Evolutionary conservation across 2,113 vertebrate species (phyloP).

Genomic region (Saccopteryx leptura): DNA sequence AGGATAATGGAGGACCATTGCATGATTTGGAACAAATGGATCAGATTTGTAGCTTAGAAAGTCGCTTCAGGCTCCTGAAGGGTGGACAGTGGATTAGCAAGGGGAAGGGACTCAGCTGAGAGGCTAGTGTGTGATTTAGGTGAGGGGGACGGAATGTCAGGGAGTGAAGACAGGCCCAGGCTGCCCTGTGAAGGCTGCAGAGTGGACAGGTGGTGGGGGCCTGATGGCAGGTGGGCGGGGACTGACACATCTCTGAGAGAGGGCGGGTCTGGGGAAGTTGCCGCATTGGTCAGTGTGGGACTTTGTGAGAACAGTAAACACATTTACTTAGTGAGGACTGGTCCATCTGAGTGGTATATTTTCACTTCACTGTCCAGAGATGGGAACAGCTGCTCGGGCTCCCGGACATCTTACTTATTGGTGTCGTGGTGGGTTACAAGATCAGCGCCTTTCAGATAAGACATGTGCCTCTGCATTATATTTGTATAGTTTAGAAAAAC

Average conservation of each 20-base stretch:
- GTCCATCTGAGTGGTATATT: not conserved
- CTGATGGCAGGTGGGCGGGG: fast-evolving
- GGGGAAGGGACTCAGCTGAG: not conserved
- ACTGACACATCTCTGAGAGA: not conserved
- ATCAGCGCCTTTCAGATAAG: not conserved
- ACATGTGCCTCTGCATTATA: not conserved
- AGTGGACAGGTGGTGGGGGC: not conserved
- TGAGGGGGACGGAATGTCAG: fast-evolving
- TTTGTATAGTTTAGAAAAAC: not conserved
- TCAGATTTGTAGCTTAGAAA: not conserved
- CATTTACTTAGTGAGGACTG: not conserved
- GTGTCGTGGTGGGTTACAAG: not conserved
- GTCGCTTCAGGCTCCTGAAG: not conserved
- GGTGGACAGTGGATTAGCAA: not conserved
- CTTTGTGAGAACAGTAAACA: not conserved
- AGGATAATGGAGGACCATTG: not conserved
- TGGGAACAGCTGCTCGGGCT: not conserved
- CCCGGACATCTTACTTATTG: not conserved
- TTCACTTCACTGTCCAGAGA: not conserved
- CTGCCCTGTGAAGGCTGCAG: not conserved
- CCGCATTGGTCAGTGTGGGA: fast-evolving
- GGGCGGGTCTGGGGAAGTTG: not conserved
- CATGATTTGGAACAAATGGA: not conserved
- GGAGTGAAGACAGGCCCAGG: not conserved
- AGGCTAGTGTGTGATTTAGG: not conserved